A percentile compares a stretch with the other conserved stretches of the same genome.
phyloP scores from a whole-genome alignment of 2,113 vertebrate genomes.

The Chlamydotis undulata region DNA sequence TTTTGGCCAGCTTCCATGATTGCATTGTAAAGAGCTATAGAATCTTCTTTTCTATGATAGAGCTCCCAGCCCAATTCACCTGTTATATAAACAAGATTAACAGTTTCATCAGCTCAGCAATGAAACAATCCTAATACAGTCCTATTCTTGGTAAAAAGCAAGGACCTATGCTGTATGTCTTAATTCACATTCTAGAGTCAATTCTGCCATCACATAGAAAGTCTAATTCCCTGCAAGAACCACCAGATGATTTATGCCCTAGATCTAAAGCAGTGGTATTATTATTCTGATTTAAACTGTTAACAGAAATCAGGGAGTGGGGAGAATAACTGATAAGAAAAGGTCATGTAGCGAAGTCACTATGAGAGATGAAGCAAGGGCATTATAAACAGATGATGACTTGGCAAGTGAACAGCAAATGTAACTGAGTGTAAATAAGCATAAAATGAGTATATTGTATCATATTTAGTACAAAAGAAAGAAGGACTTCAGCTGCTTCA shows the following conservation, averaged over 20 bases:
- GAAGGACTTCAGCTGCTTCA: not conserved
- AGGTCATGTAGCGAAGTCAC: not conserved
- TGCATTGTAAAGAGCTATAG: slow-evolving; percentile 79
- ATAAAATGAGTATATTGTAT: not conserved
- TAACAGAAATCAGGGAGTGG: not conserved
- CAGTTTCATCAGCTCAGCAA: not conserved
- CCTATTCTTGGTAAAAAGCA: not conserved
- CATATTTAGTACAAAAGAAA: not conserved
- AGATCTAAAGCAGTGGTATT: not conserved
- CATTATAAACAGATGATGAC: not conserved
- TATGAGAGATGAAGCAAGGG: not conserved
- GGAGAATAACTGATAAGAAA: not conserved
- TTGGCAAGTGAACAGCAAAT: not conserved
- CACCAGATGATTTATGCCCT: not conserved
- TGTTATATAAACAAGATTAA: slow-evolving; percentile 52
- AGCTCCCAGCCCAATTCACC: slow-evolving; percentile 98
- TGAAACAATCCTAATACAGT: not conserved
- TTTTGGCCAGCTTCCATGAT: slow-evolving; percentile 91
- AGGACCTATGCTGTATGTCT: not conserved
- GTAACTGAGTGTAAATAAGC: not conserved
- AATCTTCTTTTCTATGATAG: slow-evolving; percentile 86
- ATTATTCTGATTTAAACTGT: not conserved
- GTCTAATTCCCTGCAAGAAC: not conserved
- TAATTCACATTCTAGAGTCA: not conserved
- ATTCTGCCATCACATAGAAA: not conserved